Base-by-base conservation (phyloP, 2,797 vertebrate genomes). In the Podargus strigoides region DNA sequence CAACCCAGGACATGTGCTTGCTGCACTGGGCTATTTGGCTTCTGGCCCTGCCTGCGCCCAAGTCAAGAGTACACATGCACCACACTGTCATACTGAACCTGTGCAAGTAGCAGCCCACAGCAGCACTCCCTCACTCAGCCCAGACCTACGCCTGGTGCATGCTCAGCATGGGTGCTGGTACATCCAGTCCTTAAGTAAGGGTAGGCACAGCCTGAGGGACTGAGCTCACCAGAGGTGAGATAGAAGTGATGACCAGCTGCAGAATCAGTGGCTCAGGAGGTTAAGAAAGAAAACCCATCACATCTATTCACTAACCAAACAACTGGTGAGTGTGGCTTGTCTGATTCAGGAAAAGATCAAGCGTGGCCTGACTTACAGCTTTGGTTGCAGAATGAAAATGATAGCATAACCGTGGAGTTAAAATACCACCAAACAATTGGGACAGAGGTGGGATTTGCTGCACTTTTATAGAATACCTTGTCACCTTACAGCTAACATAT, bases 101-200 rank as follows among this genome's bases (percentile, higher is more conserved):
- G 0, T 36, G 39, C 1, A 0, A 53, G 7, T 11, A 59, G 20
- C 30, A 59, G 22, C 8, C 7, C 2, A 0, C 26, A 46, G 52
- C 34, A 52, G 19, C 18, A 8, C 14, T 69, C 24, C 28, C 24
- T 69, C 1, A 0, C 34, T 53, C 53, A 58, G 32, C 39, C 63
- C 70, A 94, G 24, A 56, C 30, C 64, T 17, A n/a, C 4, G 1
- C 56, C 47, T 50, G 13, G 5, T 62, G 32, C 14, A 7, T 14
- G 11, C 9, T 56, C 17, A 67, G 37, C 5, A 5, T 14, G 8
- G 22, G 18, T 37, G 13, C n/a, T 63, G 55, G 39, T 23, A 72
- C 9, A 16, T 50, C 55, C 20, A 24, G n/a, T 58, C 52, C 47
- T 67, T n/a, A 44, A n/a, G 27, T n/a, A 67, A 58, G 24, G 23